Conservation (phyloP, 2,113 vertebrate species). For the Cisticola juncidis region DNA sequence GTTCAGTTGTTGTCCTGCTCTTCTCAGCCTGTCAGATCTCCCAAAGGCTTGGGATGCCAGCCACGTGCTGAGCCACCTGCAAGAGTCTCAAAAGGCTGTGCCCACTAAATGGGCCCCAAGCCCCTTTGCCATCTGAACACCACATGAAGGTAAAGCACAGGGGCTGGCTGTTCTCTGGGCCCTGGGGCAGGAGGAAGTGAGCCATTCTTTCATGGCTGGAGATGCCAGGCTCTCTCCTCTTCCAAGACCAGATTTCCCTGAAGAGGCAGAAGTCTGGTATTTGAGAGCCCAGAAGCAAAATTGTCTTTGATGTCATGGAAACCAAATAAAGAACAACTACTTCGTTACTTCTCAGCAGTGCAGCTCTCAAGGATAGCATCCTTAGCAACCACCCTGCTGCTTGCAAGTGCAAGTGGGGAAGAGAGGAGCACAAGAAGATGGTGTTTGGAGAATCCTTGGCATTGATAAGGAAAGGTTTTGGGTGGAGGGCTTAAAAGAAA, state of each 20-base stretch:
- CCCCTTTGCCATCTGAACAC: not conserved
- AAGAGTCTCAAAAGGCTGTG: not conserved
- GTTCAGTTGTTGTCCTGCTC: not conserved
- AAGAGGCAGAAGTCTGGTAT: not conserved
- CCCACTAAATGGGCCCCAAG: not conserved
- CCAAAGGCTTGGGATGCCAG: not conserved
- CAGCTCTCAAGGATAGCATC: not conserved
- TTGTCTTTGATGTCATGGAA: constrained; percentile 9
- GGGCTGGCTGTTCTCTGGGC: not conserved
- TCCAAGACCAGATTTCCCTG: not conserved
- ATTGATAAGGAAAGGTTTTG: not conserved
- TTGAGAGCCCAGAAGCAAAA: not conserved
- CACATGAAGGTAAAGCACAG: accelerated
- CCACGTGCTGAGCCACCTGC: not conserved
- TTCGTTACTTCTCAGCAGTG: not conserved
- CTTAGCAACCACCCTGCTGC: not conserved
- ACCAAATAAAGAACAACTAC: not conserved
- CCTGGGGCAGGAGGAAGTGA: not conserved
- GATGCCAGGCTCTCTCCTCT: not conserved
- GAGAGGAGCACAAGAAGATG: not conserved
- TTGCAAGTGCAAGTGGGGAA: not conserved
- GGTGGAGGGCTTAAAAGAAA: not conserved
- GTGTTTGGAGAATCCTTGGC: not conserved
- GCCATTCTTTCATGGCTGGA: accelerated
- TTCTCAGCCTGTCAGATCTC: not conserved